Evolutionary conservation across 2,888 invertebrate species (phyloP), one percentile per base, ranked within the genome.

Genomic region (Drosophila atripex): DNA sequence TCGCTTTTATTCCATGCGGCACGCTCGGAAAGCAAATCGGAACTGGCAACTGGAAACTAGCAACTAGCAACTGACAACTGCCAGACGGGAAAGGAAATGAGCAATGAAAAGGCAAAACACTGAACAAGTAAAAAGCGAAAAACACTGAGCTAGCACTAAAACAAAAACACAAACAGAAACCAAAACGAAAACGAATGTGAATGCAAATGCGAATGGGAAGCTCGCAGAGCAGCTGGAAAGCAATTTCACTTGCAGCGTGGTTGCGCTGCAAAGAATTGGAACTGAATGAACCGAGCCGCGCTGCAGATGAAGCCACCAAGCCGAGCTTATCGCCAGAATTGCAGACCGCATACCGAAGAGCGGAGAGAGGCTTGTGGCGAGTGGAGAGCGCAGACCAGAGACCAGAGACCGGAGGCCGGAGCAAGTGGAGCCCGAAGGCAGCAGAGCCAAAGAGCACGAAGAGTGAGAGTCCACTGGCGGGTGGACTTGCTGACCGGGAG

Each of bases 221-320:
- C 35, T 35, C n/a, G 35, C 35, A 35, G 35, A n/a, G 6, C 35
- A 35, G n/a, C n/a, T 35, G 35, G 35, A n/a, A 35, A 49, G 32
- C 54, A 61, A 63, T 70, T 71, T 71, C 63, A 63, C 71, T 71
- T 71, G 71, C 70, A 55, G 54, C 53, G 54, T 18, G 21, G 57
- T 35, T 21, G 35, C 45, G 28, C 14, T 11, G 25, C 11, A 50
- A 14, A 55, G 60, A 49, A 39, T 43, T 45, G n/a, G 63, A 56
- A 35, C 86, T 80, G 82, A 79, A 73, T 78, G 75, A 77, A 73
- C 28, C 28, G 82, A 76, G 82, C 76, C 79, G 82, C 70, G 60
- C 76, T 63, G 82, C 78, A 63, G 73, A 79, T 61, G 71, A 79
- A 57, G 53, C 28, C 28, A 28, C 70, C 73, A 73, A 80, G 70